These are phyloP conservation scores for Esox niger DNA, from an alignment of 2,113 vertebrate species.

Conservation along the genomic window DNA sequence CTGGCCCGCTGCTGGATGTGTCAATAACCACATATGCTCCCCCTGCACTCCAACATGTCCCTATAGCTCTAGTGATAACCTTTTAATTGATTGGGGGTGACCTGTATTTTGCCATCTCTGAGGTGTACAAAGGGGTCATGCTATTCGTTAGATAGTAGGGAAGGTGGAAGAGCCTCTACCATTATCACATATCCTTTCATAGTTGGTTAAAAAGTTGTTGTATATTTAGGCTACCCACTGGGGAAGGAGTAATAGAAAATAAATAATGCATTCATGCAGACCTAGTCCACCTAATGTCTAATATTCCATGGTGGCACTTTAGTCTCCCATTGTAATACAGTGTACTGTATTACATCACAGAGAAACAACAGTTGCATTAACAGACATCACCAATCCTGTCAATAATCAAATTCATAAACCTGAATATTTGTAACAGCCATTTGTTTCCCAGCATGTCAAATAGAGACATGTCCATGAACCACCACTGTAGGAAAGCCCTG, in stretches of 20 bases:
- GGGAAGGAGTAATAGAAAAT: too few species aligned
- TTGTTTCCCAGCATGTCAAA: neutral
- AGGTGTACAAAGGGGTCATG: neutral
- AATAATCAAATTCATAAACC: constrained; percentile 2
- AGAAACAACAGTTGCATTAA: neutral
- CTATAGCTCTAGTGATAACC: neutral
- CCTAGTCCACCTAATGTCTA: neutral
- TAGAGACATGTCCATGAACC: neutral
- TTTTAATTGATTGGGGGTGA: neutral
- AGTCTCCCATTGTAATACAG: neutral
- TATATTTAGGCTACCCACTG: too few species aligned
- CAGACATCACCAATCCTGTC: neutral
- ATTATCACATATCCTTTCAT: too few species aligned
- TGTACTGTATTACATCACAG: constrained; percentile 2
- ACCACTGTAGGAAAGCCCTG: too few species aligned
- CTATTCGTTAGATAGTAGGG: too few species aligned
- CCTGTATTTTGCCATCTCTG: neutral
- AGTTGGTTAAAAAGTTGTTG: too few species aligned
- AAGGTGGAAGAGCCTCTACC: too few species aligned
- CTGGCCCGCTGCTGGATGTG: too few species aligned
- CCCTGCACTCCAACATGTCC: neutral
- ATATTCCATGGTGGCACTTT: neutral
- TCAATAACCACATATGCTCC: neutral
- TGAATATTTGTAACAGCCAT: neutral
- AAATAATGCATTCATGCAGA: neutral